Conservation (phyloP, 2,797 vertebrate genomes). For the Perodicticus potto region DNA sequence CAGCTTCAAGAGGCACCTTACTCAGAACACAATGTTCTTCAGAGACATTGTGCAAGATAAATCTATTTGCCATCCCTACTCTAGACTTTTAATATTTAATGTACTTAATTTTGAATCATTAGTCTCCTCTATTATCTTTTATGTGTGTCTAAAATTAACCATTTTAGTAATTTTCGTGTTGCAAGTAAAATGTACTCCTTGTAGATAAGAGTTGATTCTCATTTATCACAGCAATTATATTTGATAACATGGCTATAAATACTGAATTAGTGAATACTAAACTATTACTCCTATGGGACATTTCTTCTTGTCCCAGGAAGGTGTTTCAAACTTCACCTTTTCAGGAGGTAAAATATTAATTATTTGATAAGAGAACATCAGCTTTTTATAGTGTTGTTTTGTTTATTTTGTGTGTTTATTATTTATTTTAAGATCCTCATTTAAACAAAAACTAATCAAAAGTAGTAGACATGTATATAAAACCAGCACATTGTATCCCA, state of each 20-base stretch:
- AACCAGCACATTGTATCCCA: no score
- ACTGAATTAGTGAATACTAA: background rate
- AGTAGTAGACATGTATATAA: background rate
- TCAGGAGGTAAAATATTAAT: conserved; percentile 42
- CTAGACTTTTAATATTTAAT: background rate
- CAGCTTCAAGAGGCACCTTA: background rate
- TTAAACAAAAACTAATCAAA: background rate
- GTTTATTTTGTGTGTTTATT: conserved; percentile 22
- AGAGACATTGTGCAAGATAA: background rate
- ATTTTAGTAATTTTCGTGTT: conserved; percentile 46
- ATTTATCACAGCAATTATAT: background rate
- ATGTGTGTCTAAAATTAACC: background rate
- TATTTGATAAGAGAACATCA: conserved; percentile 23
- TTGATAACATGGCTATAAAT: background rate
- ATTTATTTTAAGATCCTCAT: background rate
- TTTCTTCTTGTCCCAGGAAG: conserved; percentile 10
- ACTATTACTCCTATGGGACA: background rate
- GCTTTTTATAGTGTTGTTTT: conserved; percentile 3
- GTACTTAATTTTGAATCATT: conserved; percentile 5
- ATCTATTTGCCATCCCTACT: background rate
- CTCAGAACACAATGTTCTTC: background rate
- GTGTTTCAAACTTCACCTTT: conserved; percentile 59
- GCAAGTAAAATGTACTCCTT: conserved; percentile 1
- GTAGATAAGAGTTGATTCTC: background rate
- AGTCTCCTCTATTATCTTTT: conserved; percentile 32